Evolutionary conservation across 2,113 vertebrate genomes (phyloP), one percentile per base, ranked within the genome.

Genomic region (Orientallactaga bullata): DNA sequence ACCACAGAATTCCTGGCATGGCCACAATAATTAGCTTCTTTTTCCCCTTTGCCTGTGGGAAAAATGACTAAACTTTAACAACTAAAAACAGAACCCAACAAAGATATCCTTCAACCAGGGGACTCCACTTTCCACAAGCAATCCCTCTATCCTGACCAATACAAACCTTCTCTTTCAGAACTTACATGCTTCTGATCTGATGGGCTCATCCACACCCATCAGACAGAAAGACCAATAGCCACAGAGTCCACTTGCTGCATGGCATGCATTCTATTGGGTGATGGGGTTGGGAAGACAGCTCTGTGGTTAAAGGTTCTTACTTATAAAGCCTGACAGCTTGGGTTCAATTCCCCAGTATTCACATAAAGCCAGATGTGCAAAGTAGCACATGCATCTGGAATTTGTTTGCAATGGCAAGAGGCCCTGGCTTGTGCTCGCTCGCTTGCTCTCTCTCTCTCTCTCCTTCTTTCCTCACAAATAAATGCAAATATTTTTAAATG

Each of bases 91-190:
- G 21, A 37, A 23, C 3, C 10, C 39, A 18, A 1, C 18, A 13
- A 11, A 15, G 18, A 7, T 0, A 4, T 10, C 17, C 21, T 73
- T 23, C 16, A 6, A 32, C 16, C 0, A 2, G 37, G 63, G 30
- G 17, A 7, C 60, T 37, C 35, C n/a, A 17, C 18, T 39, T 76
- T 15, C 12, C 51, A 65, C 5, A 26, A 0, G 21, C 42, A 24
- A 8, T 63, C 8, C 26, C 7, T 1, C 39, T 5, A 7, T 6
- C 26, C 0, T 0, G 4, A 1, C 5, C 21, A 32, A 1, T 0
- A 1, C 12, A 0, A 32, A 58, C n/a, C n/a, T 7, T 58, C 20
- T 28, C 18, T 4, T 17, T 20, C 47, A 7, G 47, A 24, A 68
- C 66, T 15, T 6, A 35, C 26, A 0, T 0, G 18, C 7, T 4